A percentile compares a stretch with the other conserved stretches of the same genome.
These are phyloP conservation scores for Formica exsecta DNA, from an alignment of 1,140 invertebrate genomes.

Conservation along the genomic window DNA sequence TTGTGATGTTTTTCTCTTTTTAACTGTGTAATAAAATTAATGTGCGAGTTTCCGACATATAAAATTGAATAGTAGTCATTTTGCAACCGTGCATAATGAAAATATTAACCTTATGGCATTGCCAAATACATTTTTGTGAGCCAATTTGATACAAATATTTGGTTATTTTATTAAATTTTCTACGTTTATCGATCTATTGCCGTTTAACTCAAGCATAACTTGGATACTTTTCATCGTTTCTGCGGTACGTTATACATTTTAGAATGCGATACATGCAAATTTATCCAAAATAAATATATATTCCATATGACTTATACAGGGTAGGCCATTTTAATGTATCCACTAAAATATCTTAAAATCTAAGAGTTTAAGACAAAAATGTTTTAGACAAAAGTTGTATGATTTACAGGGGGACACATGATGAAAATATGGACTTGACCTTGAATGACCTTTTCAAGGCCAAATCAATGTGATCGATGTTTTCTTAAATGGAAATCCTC, in stretches of 20 bases:
- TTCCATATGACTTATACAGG: not conserved
- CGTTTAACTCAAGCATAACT: not conserved
- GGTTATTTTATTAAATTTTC: not conserved
- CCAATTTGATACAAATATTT: not conserved
- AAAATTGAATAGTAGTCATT: conserved; percentile 17
- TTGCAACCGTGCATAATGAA: not conserved
- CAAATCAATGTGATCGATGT: too few relatives aligned
- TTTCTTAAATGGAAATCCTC: too few relatives aligned
- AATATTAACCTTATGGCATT: not conserved
- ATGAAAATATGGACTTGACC: too few relatives aligned
- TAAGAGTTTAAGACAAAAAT: too few relatives aligned
- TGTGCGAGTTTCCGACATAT: not conserved
- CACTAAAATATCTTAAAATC: too few relatives aligned
- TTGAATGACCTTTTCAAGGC: too few relatives aligned
- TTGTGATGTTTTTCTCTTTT: too few relatives aligned
- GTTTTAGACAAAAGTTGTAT: too few relatives aligned
- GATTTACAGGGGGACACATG: too few relatives aligned
- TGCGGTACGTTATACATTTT: not conserved
- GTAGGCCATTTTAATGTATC: too few relatives aligned
- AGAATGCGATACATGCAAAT: not conserved
- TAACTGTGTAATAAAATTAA: not conserved
- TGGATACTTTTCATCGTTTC: not conserved
- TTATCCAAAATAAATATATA: not conserved
- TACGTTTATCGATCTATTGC: not conserved
- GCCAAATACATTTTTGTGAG: conserved; percentile 1